phyloP scores from a whole-genome alignment of 1,140 invertebrate genomes.

The Drosophila sp. region DNA sequence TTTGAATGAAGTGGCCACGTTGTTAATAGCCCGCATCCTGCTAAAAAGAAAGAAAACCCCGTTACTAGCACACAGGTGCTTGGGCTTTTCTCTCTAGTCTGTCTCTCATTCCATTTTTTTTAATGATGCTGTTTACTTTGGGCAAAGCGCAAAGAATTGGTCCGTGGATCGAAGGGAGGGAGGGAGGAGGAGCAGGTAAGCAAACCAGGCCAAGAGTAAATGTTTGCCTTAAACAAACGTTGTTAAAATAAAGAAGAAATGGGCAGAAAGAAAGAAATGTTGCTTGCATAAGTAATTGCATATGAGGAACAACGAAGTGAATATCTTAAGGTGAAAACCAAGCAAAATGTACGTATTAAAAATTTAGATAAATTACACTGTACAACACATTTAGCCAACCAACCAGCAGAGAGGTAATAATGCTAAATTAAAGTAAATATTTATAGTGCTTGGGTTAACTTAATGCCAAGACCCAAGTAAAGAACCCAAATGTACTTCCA shows the following conservation, averaged over 20 bases:
- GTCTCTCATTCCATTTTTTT: constrained; percentile 18
- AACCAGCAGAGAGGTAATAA: background rate
- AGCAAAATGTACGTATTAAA: background rate
- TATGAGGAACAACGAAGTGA: constrained; percentile 5
- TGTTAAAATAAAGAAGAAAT: constrained; percentile 36
- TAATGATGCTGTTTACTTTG: constrained; percentile 69
- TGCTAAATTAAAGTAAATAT: background rate
- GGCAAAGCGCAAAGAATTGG: constrained; percentile 45
- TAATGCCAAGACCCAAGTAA: background rate
- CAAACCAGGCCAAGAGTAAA: constrained; percentile 22
- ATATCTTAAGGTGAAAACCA: background rate
- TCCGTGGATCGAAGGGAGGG: background rate
- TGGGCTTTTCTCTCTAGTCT: background rate
- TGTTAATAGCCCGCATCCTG: constrained; percentile 61
- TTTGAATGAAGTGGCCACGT: constrained; percentile 78
- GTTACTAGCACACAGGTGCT: constrained; percentile 19
- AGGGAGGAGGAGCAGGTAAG: constrained; percentile 2
- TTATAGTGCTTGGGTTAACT: background rate
- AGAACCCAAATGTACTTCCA: background rate
- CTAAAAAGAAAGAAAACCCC: constrained; percentile 5
- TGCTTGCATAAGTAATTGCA: constrained; percentile 24
- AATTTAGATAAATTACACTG: background rate
- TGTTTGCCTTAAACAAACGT: constrained; percentile 26
- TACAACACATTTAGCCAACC: background rate
- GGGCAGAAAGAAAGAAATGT: constrained; percentile 34